Conservation (phyloP, 2,888 invertebrate species). For the Pseudoips prasinana region DNA sequence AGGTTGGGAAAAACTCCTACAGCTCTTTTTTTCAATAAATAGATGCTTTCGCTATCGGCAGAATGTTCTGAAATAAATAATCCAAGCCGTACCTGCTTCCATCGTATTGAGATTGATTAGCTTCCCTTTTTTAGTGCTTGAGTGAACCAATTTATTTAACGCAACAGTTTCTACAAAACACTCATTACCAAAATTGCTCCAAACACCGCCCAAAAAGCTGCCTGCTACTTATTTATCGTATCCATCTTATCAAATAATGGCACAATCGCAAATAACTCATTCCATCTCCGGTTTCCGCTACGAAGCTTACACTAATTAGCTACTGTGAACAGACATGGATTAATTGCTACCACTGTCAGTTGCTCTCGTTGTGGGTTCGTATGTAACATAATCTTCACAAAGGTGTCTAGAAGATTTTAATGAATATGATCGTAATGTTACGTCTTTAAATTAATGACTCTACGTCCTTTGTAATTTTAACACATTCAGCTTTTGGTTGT, state of each 20-base stretch:
- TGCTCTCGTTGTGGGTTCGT: slow-evolving; percentile 43
- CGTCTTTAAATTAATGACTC: slow-evolving; percentile 49
- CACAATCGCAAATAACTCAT: slow-evolving; percentile 65
- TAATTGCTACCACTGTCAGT: slow-evolving; percentile 64
- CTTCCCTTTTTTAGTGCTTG: too few species aligned
- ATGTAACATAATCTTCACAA: slow-evolving; percentile 59
- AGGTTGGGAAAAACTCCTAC: too few species aligned
- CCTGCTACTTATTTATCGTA: slow-evolving; percentile 24
- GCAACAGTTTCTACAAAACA: too few species aligned
- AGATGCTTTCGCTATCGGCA: too few species aligned
- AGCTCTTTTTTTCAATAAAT: too few species aligned
- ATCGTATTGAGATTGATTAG: too few species aligned
- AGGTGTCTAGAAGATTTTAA: slow-evolving; percentile 66
- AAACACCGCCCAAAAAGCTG: too few species aligned
- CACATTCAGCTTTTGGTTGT: slow-evolving; percentile 34
- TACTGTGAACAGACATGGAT: slow-evolving; percentile 69
- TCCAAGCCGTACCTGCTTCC: too few species aligned
- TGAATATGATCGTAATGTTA: slow-evolving; percentile 62
- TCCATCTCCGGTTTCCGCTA: slow-evolving; percentile 72
- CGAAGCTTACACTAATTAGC: slow-evolving; percentile 71
- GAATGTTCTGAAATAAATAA: too few species aligned
- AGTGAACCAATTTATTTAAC: too few species aligned
- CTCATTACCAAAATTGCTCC: too few species aligned
- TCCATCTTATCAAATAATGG: slow-evolving; percentile 38
- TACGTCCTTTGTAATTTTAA: slow-evolving; percentile 51